These are phyloP conservation scores for Platichthys flesus DNA, from an alignment of 2,113 vertebrate genomes.

Conservation along the genomic window DNA sequence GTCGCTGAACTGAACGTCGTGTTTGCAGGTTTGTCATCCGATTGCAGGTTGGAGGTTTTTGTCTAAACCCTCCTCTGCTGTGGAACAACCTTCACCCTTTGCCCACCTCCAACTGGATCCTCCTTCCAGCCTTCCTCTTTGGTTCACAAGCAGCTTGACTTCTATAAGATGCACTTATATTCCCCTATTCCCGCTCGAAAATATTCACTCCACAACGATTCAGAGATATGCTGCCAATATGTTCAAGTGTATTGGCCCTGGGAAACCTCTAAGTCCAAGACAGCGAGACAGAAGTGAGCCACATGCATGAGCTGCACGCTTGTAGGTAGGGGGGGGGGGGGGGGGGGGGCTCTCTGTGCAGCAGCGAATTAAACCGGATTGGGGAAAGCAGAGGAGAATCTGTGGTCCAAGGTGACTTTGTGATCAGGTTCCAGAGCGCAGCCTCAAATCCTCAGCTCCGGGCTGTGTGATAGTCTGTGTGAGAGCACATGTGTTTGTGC, in stretches of 20 bases:
- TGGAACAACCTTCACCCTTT: slow-evolving; percentile 26
- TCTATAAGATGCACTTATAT: slow-evolving; percentile 29
- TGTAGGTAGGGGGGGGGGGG: slow-evolving; percentile 59
- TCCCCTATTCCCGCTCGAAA: slow-evolving; percentile 2
- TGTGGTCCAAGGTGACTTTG: slow-evolving; percentile 86
- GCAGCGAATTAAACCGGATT: slow-evolving; percentile 83
- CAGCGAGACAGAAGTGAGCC: slow-evolving; percentile 55
- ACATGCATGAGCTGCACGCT: slow-evolving; percentile 51
- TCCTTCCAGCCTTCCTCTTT: slow-evolving; percentile 18
- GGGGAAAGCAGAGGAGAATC: slow-evolving; percentile 74
- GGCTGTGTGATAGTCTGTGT: slow-evolving; percentile 62
- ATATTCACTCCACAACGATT: slow-evolving; percentile 27
- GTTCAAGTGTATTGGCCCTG: slow-evolving; percentile 30
- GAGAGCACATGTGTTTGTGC: slow-evolving; percentile 50
- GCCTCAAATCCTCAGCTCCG: slow-evolving; percentile 81
- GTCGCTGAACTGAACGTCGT: background rate
- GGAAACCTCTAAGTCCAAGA: slow-evolving; percentile 64
- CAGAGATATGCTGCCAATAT: slow-evolving; percentile 14
- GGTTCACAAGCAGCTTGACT: slow-evolving; percentile 49
- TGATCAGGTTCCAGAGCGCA: slow-evolving; percentile 82
- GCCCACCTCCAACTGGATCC: slow-evolving; percentile 8
- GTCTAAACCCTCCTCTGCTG: background rate
- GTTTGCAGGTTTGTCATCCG: slow-evolving; percentile 19
- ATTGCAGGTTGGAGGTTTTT: slow-evolving; percentile 36
- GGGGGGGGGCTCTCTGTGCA: slow-evolving; percentile 64